Conservation (phyloP, 1,140 invertebrate genomes). For the Rhopalosiphum maidis region DNA sequence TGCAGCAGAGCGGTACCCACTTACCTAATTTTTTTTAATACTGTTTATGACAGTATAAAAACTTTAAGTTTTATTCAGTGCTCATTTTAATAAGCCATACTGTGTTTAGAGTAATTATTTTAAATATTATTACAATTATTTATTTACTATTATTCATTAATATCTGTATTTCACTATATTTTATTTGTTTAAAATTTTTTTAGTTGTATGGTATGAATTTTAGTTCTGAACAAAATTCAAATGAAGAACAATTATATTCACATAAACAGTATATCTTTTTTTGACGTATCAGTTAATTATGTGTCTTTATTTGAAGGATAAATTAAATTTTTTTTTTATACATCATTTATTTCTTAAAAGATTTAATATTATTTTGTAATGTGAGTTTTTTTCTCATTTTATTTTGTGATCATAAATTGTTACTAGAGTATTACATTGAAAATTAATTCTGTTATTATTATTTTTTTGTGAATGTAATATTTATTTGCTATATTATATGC, state of each 20-base stretch:
- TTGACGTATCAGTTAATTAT: neutral
- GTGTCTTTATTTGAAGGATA: neutral
- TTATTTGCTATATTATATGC: neutral
- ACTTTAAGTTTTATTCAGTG: neutral
- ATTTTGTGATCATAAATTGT: neutral
- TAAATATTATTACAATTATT: neutral
- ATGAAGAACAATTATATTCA: neutral
- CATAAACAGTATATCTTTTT: neutral
- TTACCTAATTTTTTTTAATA: no score
- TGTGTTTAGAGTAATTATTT: neutral
- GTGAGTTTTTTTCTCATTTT: neutral
- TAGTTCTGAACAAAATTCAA: neutral
- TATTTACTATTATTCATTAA: no score
- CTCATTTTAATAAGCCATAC: neutral
- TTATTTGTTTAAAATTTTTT: neutral
- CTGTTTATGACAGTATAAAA: no score
- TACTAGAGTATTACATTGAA: neutral
- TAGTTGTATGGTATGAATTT: neutral
- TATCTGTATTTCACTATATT: neutral
- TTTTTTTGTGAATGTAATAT: neutral
- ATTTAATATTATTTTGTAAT: neutral
- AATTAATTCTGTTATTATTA: neutral
- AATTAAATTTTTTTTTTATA: neutral
- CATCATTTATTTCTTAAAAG: neutral
- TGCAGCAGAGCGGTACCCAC: no score